Evolutionary conservation across 2,888 invertebrate genomes (phyloP), one percentile per base, ranked within the genome.

Genomic region (Tipula confusa): DNA sequence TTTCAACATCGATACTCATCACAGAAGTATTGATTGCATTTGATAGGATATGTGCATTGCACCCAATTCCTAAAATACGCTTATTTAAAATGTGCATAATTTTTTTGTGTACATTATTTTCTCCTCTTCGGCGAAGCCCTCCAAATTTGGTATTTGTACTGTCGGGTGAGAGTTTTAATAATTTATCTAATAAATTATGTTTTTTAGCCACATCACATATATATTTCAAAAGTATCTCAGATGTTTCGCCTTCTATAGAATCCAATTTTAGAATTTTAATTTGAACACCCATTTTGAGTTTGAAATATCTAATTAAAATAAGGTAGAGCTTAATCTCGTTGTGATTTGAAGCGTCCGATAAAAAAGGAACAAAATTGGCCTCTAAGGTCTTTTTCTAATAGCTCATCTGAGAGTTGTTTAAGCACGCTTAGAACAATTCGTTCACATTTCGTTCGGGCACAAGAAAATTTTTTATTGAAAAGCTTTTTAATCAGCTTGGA

Each of bases 131-230:
- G 28, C 15, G 85, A 18, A 83, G 84, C 82, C 86, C 85, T 24
- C 86, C 85, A 84, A 86, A 86, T 85, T 86, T 86, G 7, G 85
- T 86, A 83, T 86, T 86, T 79, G 85, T 85, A 82, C 86, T 86
- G 84, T 86, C 86, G 82, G 85, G 85, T 38, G 85, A 85, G 13
- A 85, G 83, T 29, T 84, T 85, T 36, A 85, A 80, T 84, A 85
- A 83, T 84, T 85, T 85, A 9, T 83, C 83, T 84, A 84, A 84
- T 82, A 86, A 84, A 84, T 85, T 85, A 83, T 85, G 84, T 29
- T 86, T 84, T 79, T 79, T 84, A 84, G 85, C 84, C 83, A 85
- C 83, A 83, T 83, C 80, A 79, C 83, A 84, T 84, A 86, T 33
- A n/a, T 84, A 18, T 28, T 18, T 48, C 15, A 31, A 64, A 15